Evolutionary conservation across 2,113 vertebrate genomes (phyloP), one percentile per base, ranked within the genome.

Genomic region (Mormyrus iriodes): DNA sequence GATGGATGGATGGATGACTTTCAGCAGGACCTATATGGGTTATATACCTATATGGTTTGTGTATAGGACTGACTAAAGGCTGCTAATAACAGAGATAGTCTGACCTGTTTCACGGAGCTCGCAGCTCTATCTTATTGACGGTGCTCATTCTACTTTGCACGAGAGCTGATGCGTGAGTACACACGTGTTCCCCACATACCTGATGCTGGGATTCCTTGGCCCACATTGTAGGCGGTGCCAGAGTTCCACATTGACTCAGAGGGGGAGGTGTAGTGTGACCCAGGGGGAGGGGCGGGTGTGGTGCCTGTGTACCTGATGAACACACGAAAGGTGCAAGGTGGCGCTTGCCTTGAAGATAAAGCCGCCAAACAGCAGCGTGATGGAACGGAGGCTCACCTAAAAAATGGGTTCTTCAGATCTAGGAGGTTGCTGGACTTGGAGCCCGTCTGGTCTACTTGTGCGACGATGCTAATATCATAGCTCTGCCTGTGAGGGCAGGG

Each of bases 391-490:
- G 12, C 94, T 93, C 93, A 98, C 97, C 97, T 98, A 94, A 98
- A 98, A 93, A 98, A 98, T 49, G 97, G 97, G 92, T 98, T 98
- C 95, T 98, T 98, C 94, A 98, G 96, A 92, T 98, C 97, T 93
- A 98, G 95, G 88, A 98, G 96, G 94, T 99, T 99, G 93, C 97
- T 98, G 94, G 98, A 99, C 91, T 98, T 98, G 93, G 98, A 99
- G 92, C 98, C 98, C 0, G 98, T 99, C 96, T 99, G 98, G 94
- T 99, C 97, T 61, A 99, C 97, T 95, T 98, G 97, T 91, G 98
- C 98, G 91, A 98, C 97, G 95, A 98, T 97, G 95, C 97, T 98
- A 95, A 99, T 98, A 94, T 99, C 98, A 51, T 99, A 99, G 95
- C 98, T 99, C 93, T 99, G 98, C 93, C 98, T 98, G 95, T 31